A percentile compares a stretch with the other conserved stretches of the same genome.
Evolutionary conservation across 2,888 invertebrate species (phyloP).

Genomic region (Ochlodes sylvanus): DNA sequence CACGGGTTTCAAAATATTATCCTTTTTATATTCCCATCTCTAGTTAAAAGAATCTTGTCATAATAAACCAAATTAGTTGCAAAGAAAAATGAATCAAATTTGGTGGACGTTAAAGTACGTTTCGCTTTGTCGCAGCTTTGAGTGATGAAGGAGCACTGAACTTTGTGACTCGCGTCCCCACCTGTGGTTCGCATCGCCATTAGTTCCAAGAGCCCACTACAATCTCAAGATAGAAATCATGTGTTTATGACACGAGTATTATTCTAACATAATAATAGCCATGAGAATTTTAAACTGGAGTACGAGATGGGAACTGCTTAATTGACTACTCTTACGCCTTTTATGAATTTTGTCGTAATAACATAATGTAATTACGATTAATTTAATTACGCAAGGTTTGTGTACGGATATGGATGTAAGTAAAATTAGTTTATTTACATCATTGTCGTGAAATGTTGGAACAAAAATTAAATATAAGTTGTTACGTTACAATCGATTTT

Average conservation of each 20-base stretch:
- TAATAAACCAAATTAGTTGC: slow-evolving; percentile 18
- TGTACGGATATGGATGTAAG: no score
- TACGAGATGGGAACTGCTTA: slow-evolving; percentile 45
- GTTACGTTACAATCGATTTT: no score
- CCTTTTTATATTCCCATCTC: slow-evolving; percentile 24
- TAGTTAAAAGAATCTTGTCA: slow-evolving; percentile 32
- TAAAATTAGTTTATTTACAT: no score
- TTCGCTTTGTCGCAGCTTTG: slow-evolving; percentile 55
- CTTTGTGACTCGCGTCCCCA: slow-evolving; percentile 75
- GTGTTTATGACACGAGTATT: slow-evolving; percentile 59
- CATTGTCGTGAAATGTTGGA: no score
- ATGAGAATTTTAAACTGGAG: slow-evolving; percentile 43
- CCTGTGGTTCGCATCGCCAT: slow-evolving; percentile 77
- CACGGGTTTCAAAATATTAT: slow-evolving; percentile 18
- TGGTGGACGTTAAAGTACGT: slow-evolving; percentile 54
- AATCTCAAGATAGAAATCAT: slow-evolving; percentile 67
- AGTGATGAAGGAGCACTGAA: slow-evolving; percentile 76
- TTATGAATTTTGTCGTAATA: slow-evolving; percentile 17
- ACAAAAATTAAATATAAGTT: no score
- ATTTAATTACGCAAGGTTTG: slow-evolving; percentile 9
- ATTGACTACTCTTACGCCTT: slow-evolving; percentile 30
- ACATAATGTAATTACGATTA: no score
- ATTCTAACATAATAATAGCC: slow-evolving; percentile 43
- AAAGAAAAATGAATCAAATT: slow-evolving; percentile 32
- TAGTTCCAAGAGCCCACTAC: slow-evolving; percentile 74